Conservation (phyloP, 2,888 invertebrate genomes). For the Palloptera scutellata region DNA sequence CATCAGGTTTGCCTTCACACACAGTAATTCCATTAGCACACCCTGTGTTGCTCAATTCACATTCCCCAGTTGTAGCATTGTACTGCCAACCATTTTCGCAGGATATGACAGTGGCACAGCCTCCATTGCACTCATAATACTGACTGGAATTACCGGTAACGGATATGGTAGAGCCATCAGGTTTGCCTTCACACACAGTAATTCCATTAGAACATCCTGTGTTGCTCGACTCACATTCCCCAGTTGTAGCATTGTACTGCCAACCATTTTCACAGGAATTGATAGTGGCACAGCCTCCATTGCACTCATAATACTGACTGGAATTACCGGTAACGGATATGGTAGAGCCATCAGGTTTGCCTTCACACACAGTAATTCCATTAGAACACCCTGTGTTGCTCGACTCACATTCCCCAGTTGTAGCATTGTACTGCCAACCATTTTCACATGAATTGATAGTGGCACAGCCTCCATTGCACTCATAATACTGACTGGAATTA, state of each 20-base stretch:
- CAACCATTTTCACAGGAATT: not conserved
- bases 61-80: slow-evolving; percentile 38
- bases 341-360: slow-evolving; percentile 33
- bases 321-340: too few relatives aligned
- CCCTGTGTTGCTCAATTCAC: too few relatives aligned
- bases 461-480: slow-evolving; percentile 43
- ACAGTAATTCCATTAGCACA: too few relatives aligned
- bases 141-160: slow-evolving; percentile 34
- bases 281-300: not conserved
- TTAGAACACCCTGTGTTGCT: too few relatives aligned
- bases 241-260: too few relatives aligned
- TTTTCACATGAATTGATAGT: slow-evolving; percentile 44
- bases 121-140: slow-evolving; percentile 37
- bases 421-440: slow-evolving; percentile 46
- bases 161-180: slow-evolving; percentile 28
- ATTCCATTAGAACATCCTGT: slow-evolving; percentile 2
- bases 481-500: slow-evolving; percentile 45
- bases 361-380: too few relatives aligned
- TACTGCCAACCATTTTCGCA: slow-evolving; percentile 40
- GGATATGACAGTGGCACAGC: slow-evolving; percentile 31
- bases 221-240: not conserved
- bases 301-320: slow-evolving; percentile 31
- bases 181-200: slow-evolving; percentile 3
- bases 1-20: slow-evolving; percentile 6
- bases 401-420: too few relatives aligned